Base-by-base conservation (phyloP, 2,888 invertebrate species). In the Cryptosula pallasiana region DNA sequence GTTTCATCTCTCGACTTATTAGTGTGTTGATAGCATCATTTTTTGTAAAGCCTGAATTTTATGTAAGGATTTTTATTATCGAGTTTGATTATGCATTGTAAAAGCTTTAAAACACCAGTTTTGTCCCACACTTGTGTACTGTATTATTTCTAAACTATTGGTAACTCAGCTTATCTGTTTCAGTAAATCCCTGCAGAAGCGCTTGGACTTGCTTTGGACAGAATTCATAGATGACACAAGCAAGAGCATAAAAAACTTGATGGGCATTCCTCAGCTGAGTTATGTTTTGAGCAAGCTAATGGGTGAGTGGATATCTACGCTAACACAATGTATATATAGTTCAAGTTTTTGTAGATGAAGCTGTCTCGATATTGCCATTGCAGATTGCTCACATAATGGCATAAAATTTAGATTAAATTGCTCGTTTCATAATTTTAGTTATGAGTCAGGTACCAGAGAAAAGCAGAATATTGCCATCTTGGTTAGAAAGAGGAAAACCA, bases 141-240 rank as follows among this genome's bases (percentile, higher is more conserved):
- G n/a, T n/a, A n/a, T n/a, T n/a, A n/a, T n/a, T n/a, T n/a, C n/a
- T n/a, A n/a, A n/a, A n/a, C 20, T 45, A 45, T 45, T 45, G 45
- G 5, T 20, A 45, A 45, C 45, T 45, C 45, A 13, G 45, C 45
- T 45, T 45, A 20, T 45, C 45, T 45, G n/a, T n/a, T n/a, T n/a
- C n/a, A n/a, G n/a, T n/a, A n/a, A 20, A 20, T 45, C 45, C 20
- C 45, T 45, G 45, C 5, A 45, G 45, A 5, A 63, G 34, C 2
- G 32, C 16, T 32, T 63, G 20, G 63, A 20, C 9, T 5, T n/a
- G n/a, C 63, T 63, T 32, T 63, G 63, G 63, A 32, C 25, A 13
- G 63, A 27, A 9, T 63, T 63, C 32, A 32, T 63, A 29, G 63
- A 27, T 2, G 29, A 63, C 34, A 63, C 63, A 29, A 63, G 63